phyloP scores from a whole-genome alignment of 2,888 invertebrate genomes.

The Tipula helvola region DNA sequence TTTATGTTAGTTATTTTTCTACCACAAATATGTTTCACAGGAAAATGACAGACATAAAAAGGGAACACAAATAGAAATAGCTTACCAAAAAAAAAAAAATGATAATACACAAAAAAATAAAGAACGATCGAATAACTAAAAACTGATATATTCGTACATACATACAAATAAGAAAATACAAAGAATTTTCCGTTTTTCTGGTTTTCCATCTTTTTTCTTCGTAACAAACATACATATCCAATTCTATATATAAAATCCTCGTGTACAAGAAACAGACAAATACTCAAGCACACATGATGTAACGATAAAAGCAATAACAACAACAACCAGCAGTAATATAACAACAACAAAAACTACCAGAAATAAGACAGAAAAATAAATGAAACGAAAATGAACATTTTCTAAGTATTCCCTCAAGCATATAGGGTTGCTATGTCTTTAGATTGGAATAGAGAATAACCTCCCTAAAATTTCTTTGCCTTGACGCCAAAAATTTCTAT shows the following conservation, averaged over 20 bases:
- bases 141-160: neutral
- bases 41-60: neutral
- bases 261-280: neutral
- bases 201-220: neutral
- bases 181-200: neutral
- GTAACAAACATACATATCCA: neutral
- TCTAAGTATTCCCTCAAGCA: constrained; percentile 11
- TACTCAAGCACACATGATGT: neutral
- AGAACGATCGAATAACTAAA: neutral
- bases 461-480: neutral
- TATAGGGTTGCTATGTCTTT: constrained; percentile 6
- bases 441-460: neutral
- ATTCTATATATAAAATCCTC: neutral
- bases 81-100: neutral
- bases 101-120: neutral
- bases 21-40: neutral
- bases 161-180: neutral
- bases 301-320: neutral
- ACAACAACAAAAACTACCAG: neutral
- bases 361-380: constrained; percentile 6
- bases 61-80: neutral
- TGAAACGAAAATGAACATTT: neutral
- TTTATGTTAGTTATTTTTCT: neutral
- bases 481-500: constrained; percentile 6
- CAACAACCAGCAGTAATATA: neutral